Conservation (phyloP, 2,888 invertebrate species). For the Drosophila gaucha region DNA sequence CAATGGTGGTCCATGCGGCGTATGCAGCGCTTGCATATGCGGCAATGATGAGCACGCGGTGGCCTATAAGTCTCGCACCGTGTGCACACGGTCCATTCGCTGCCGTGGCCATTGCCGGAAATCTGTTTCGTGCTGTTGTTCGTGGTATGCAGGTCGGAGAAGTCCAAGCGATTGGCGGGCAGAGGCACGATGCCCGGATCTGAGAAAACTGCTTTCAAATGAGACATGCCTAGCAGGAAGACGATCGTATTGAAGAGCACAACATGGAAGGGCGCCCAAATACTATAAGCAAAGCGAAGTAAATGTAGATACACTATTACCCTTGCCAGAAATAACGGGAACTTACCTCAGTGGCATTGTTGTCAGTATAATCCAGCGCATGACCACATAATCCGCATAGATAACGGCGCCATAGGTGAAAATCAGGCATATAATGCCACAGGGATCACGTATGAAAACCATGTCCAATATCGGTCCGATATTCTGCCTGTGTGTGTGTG, state of each 20-base stretch:
- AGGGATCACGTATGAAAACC: conserved; percentile 91
- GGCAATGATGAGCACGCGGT: conserved; percentile 94
- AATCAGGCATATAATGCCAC: conserved; percentile 92
- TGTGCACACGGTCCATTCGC: conserved; percentile 90
- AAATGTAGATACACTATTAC: conserved; percentile 67
- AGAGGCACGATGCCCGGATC: conserved; percentile 95
- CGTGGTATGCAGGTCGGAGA: conserved; percentile 90
- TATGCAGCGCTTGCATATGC: conserved; percentile 93
- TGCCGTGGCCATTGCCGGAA: conserved; percentile 85
- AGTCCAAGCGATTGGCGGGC: conserved; percentile 89
- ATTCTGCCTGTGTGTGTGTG: conserved; percentile 11
- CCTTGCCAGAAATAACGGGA: neutral
- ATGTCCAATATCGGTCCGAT: conserved; percentile 84
- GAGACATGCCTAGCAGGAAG: conserved; percentile 90
- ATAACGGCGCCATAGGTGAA: conserved; percentile 92
- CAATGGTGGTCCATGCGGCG: conserved; percentile 88
- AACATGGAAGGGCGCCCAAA: conserved; percentile 93
- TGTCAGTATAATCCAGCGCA: conserved; percentile 92
- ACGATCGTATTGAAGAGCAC: conserved; percentile 92
- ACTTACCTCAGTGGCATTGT: conserved; percentile 91
- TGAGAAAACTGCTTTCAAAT: conserved; percentile 93
- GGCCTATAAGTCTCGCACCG: conserved; percentile 93
- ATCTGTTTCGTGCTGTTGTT: conserved; percentile 85
- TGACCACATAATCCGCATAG: conserved; percentile 95
- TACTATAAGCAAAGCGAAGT: conserved; percentile 84